phyloP scores from a whole-genome alignment of 1,140 invertebrate genomes.

The Tribolium madens region DNA sequence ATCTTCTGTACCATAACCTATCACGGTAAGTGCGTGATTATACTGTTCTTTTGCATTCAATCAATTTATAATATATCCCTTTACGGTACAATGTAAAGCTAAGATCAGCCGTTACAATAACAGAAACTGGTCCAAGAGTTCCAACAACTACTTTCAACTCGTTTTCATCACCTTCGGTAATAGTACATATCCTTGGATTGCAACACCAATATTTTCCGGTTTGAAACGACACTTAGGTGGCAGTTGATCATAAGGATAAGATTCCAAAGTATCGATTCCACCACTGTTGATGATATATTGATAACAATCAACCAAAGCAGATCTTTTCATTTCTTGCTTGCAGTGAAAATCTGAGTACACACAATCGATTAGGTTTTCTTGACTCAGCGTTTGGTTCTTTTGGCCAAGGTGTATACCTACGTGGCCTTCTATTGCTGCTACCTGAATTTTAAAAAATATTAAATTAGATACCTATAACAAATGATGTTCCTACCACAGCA shows the following conservation, averaged over 20 bases:
- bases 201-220: constrained; percentile 79
- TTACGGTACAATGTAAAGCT: constrained; percentile 72
- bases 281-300: constrained; percentile 91
- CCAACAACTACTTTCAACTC: constrained; percentile 84
- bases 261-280: constrained; percentile 90
- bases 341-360: constrained; percentile 34
- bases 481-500: not conserved
- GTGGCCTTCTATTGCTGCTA: not conserved
- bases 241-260: constrained; percentile 89
- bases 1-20: constrained; percentile 81
- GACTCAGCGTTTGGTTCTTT: not conserved
- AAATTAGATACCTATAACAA: not conserved
- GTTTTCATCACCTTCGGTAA: constrained; percentile 80
- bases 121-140: constrained; percentile 89
- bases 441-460: not conserved
- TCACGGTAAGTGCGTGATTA: constrained; percentile 88
- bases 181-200: constrained; percentile 86
- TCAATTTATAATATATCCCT: constrained; percentile 77
- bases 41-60: constrained; percentile 75
- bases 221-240: constrained; percentile 77
- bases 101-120: constrained; percentile 76
- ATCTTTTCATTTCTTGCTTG: not conserved
- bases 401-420: not conserved
- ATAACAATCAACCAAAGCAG: constrained; percentile 92
- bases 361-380: not conserved